phyloP scores from a whole-genome alignment of 1,140 invertebrate genomes.

The Penaeus japonicus region DNA sequence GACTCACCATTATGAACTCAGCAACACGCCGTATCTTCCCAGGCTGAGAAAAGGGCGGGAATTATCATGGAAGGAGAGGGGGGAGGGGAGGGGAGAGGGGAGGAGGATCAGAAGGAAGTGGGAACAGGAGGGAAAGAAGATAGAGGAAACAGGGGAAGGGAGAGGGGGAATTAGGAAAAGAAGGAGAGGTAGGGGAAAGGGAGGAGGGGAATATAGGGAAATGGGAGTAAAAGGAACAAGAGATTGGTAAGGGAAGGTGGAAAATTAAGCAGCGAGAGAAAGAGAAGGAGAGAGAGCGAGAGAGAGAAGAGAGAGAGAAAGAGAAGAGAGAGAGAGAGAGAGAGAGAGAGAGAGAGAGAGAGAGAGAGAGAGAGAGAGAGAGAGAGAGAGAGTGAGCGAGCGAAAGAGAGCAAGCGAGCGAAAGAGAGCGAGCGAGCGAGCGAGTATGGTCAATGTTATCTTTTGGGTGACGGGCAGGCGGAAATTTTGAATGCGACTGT shows the following conservation, averaged over 20 bases:
- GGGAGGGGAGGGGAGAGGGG: no score
- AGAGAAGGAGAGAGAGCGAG: background rate
- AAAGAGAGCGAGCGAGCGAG: background rate
- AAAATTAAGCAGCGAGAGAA: background rate
- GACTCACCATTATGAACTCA: no score
- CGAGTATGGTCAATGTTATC: slow-evolving; percentile 39
- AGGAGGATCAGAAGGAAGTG: no score
- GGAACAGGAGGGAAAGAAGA: no score
- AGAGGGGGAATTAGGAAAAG: background rate
- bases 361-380: slow-evolving; percentile 1
- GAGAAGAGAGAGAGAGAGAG: background rate
- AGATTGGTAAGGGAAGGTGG: background rate
- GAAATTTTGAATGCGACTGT: slow-evolving; percentile 52
- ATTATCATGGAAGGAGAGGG: no score
- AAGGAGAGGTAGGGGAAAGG: background rate
- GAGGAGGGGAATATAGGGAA: background rate
- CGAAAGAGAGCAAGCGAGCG: background rate
- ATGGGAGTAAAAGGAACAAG: no score
- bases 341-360: background rate
- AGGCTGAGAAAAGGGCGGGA: no score
- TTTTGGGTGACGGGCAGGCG: slow-evolving; percentile 40
- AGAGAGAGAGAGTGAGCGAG: background rate
- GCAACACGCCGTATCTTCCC: no score
- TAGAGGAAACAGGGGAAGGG: background rate
- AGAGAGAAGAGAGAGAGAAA: no score